Evolutionary conservation across 2,888 invertebrate species (phyloP).

Genomic region (Salpingus planirostris): DNA sequence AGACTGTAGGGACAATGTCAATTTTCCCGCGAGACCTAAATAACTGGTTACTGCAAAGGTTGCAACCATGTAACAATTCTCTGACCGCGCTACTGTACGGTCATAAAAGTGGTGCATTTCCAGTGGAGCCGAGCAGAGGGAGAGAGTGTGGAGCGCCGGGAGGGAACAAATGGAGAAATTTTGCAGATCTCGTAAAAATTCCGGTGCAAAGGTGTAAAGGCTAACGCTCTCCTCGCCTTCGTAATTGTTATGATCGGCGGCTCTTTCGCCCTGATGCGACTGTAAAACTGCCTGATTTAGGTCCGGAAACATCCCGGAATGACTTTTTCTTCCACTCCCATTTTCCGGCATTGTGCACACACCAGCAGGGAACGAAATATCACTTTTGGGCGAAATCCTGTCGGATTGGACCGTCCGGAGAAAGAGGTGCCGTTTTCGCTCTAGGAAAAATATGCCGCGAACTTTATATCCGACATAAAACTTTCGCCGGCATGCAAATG

Average conservation of each 20-base stretch:
- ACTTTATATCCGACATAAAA: conserved; percentile 5
- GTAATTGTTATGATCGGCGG: background rate
- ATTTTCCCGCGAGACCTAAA: too few relatives aligned
- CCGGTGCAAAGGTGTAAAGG: too few relatives aligned
- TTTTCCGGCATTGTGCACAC: conserved; percentile 1
- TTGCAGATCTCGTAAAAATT: too few relatives aligned
- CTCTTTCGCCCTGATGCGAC: conserved; percentile 13
- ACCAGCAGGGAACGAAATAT: conserved; percentile 4
- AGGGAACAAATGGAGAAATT: too few relatives aligned
- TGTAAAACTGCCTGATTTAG: conserved; percentile 24
- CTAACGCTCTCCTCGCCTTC: background rate
- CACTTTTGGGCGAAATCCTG: conserved; percentile 1
- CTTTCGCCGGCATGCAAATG: conserved; percentile 3
- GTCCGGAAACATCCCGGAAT: conserved; percentile 20
- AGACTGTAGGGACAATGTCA: too few relatives aligned
- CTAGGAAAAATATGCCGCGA: conserved; percentile 5
- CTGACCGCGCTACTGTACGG: too few relatives aligned
- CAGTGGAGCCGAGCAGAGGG: too few relatives aligned
- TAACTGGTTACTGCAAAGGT: too few relatives aligned
- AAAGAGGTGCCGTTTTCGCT: conserved; percentile 4
- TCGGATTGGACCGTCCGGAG: conserved; percentile 1
- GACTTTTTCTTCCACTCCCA: conserved; percentile 16
- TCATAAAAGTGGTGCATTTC: too few relatives aligned
- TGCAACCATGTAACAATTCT: too few relatives aligned
- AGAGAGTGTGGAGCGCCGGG: too few relatives aligned